Percentiles rank a stretch among this genome's conserved stretches.
Evolutionary conservation across 2,888 invertebrate species (phyloP).

Genomic region (Parapristionchus giblindavisi): DNA sequence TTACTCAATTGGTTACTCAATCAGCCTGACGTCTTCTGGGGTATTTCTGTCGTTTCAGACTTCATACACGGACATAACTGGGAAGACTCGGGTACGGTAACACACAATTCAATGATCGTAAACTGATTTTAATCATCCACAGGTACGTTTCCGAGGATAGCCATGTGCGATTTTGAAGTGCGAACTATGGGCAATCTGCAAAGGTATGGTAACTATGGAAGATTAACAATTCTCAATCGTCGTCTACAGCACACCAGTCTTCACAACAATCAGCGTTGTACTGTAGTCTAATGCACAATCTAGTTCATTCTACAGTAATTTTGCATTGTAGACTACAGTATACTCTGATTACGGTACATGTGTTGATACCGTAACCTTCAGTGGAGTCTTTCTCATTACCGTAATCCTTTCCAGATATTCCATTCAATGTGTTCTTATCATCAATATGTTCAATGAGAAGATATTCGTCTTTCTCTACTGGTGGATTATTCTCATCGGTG

Average conservation of each 20-base stretch:
- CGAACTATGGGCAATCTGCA: conserved; percentile 49
- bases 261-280: too few species aligned
- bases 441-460: conserved; percentile 68
- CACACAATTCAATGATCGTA: too few species aligned
- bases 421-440: conserved; percentile 55
- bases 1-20: conserved; percentile 65
- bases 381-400: too few species aligned
- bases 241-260: too few species aligned
- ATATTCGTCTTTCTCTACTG: conserved; percentile 65
- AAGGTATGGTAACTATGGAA: conserved; percentile 24
- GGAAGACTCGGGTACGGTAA: conserved; percentile 57
- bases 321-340: too few species aligned
- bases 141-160: conserved; percentile 66
- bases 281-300: too few species aligned
- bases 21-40: conserved; percentile 63
- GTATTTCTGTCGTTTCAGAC: conserved; percentile 59
- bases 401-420: conserved; percentile 44
- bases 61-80: conserved; percentile 63
- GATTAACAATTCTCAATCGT: background rate
- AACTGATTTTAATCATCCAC: background rate
- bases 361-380: background rate
- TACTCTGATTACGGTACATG: too few species aligned
- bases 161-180: conserved; percentile 67
- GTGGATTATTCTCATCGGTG: conserved; percentile 47
- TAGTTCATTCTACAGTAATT: too few species aligned